phyloP scores from a whole-genome alignment of 2,113 vertebrate species.

The Cryptoleucopteryx plumbea region DNA sequence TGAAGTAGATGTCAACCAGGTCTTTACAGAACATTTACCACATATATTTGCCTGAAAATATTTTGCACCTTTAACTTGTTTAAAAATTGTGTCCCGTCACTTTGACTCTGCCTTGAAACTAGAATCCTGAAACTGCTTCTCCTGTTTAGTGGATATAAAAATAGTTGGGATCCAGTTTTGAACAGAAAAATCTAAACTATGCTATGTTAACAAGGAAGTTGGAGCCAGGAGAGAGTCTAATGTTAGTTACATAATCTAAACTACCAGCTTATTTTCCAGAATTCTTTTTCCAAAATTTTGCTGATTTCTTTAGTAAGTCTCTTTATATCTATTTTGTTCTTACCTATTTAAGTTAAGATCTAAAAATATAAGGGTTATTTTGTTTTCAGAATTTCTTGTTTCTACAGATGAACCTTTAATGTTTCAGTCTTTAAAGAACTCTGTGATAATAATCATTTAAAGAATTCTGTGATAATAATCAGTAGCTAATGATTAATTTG shows the following conservation, averaged over 20 bases:
- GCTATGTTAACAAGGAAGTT: background rate
- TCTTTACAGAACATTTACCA: background rate
- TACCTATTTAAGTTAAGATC: background rate
- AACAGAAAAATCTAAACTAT: background rate
- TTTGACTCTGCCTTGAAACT: background rate
- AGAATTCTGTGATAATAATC: background rate
- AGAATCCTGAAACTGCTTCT: background rate
- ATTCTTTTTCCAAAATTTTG: background rate
- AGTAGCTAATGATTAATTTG: background rate
- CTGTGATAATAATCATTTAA: background rate
- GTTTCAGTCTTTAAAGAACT: background rate
- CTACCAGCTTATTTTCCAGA: background rate
- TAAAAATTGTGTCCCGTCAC: background rate
- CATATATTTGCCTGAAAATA: background rate
- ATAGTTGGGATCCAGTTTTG: background rate
- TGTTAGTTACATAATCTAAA: background rate
- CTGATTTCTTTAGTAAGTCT: background rate
- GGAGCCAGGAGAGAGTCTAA: background rate
- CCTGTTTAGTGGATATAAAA: background rate
- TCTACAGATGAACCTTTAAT: background rate
- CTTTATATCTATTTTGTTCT: background rate
- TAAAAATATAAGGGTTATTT: background rate
- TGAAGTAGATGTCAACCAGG: background rate
- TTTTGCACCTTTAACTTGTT: background rate
- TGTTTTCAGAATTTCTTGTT: background rate